Evolutionary conservation across 2,113 vertebrate species (phyloP), one percentile per base, ranked within the genome.

Genomic region (Mus pahari): DNA sequence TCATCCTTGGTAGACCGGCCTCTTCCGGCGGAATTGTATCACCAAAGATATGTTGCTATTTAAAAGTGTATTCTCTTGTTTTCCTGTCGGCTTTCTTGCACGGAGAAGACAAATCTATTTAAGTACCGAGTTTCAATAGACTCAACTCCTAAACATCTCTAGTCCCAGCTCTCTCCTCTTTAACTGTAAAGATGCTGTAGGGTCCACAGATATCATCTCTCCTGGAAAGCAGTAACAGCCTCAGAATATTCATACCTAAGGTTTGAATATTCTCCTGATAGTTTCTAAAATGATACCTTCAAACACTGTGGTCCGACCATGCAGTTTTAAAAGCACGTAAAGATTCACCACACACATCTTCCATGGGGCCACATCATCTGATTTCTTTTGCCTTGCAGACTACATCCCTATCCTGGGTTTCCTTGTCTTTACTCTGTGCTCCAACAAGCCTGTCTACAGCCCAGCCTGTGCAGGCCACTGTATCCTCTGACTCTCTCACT

Each of bases 101-200:
- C 48, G 2, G 83, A 62, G 26, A 78, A 83, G 22, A 93, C 31
- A 95, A 78, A 88, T 39, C 36, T 81, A 82, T 60, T 82, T 81
- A 70, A 77, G 71, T 36, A 71, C 55, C n/a, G 26, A 82, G 77
- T 83, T 33, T 71, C 7, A 36, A 70, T 0, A 71, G 50, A 31
- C 64, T 97, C 84, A 70, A 93, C 24, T n/a, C 39, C 68, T 66
- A 90, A 78, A 33, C 71, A 45, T 71, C 84, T 93, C 86, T 90
- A 84, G 81, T 26, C 39, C 1, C 11, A 42, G 53, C n/a, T 45
- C 19, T 94, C 26, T 66, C 22, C 36, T 78, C 33, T 92, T 87
- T 66, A 94, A 94, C 71, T 62, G 39, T n/a, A 78, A 4, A 10
- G n/a, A 86, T 68, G 58, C 17, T 42, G 6, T 31, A 28, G 39